phyloP scores from a whole-genome alignment of 2,113 vertebrate species.

The Seriola rivoliana region DNA sequence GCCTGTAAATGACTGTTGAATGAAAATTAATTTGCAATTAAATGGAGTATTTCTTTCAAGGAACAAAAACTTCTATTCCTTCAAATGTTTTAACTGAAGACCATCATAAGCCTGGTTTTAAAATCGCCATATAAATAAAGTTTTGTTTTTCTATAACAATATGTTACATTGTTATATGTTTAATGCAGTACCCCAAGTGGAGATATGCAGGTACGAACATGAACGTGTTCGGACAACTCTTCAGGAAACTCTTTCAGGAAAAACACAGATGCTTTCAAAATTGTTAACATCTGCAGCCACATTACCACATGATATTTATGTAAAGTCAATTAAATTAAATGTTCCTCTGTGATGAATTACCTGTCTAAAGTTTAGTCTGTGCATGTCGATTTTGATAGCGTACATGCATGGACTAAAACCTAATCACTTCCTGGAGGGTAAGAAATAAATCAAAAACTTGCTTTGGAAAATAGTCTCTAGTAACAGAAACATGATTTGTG shows the following conservation, averaged over 20 bases:
- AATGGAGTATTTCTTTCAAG: not conserved
- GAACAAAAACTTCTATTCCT: too few relatives aligned
- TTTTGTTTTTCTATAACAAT: too few relatives aligned
- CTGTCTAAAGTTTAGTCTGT: not conserved
- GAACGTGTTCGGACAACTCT: too few relatives aligned
- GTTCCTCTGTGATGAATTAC: not conserved
- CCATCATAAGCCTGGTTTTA: too few relatives aligned
- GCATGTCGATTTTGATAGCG: not conserved
- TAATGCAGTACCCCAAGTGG: not conserved
- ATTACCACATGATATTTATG: not conserved
- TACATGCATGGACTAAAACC: not conserved
- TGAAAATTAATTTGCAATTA: not conserved
- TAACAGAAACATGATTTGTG: not conserved
- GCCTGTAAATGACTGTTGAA: not conserved
- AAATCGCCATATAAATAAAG: too few relatives aligned
- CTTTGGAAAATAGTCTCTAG: not conserved
- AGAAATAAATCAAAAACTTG: not conserved
- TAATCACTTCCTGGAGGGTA: not conserved
- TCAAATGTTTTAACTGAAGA: too few relatives aligned
- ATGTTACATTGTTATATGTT: too few relatives aligned
- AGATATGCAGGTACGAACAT: not conserved
- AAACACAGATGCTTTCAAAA: not conserved
- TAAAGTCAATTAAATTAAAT: not conserved
- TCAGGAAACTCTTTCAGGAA: not conserved
- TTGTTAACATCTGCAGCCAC: not conserved